Evolutionary conservation across 1,140 invertebrate species (phyloP).

Genomic region (Calosoma granatense): DNA sequence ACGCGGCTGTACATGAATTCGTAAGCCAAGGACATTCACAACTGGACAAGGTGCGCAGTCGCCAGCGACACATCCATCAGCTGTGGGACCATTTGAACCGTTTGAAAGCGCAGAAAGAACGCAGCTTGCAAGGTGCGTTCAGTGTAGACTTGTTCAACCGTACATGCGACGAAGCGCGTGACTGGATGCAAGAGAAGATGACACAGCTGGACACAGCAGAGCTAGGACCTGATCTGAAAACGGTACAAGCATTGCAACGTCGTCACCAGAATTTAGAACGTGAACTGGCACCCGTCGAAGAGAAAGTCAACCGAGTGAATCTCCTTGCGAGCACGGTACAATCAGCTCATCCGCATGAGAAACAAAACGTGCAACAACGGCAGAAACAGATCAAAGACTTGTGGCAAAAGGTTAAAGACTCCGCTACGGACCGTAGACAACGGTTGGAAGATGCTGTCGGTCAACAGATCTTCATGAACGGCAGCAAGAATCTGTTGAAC

Average conservation of each 20-base stretch:
- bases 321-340: slow-evolving; percentile 78
- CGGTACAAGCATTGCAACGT: slow-evolving; percentile 80
- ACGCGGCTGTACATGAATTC: slow-evolving; percentile 79
- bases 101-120: slow-evolving; percentile 83
- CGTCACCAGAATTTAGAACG: slow-evolving; percentile 82
- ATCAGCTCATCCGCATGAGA: slow-evolving; percentile 82
- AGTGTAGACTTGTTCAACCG: slow-evolving; percentile 91
- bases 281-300: slow-evolving; percentile 80
- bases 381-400: slow-evolving; percentile 78
- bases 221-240: slow-evolving; percentile 76
- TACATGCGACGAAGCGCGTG: slow-evolving; percentile 83
- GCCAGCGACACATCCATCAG: slow-evolving; percentile 76
- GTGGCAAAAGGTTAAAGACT: slow-evolving; percentile 79
- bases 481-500: slow-evolving; percentile 63
- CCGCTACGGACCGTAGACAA: slow-evolving; percentile 67
- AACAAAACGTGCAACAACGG: slow-evolving; percentile 69
- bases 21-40: slow-evolving; percentile 78
- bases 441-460: slow-evolving; percentile 87
- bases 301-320: slow-evolving; percentile 76
- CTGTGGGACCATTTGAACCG: slow-evolving; percentile 83
- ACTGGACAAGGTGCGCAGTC: slow-evolving; percentile 69
- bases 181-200: slow-evolving; percentile 93
- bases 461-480: slow-evolving; percentile 87
- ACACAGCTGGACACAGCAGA: slow-evolving; percentile 69
- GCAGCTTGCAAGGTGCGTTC: slow-evolving; percentile 81